phyloP scores from a whole-genome alignment of 2,797 vertebrate species.

The Onychomys arenicola region DNA sequence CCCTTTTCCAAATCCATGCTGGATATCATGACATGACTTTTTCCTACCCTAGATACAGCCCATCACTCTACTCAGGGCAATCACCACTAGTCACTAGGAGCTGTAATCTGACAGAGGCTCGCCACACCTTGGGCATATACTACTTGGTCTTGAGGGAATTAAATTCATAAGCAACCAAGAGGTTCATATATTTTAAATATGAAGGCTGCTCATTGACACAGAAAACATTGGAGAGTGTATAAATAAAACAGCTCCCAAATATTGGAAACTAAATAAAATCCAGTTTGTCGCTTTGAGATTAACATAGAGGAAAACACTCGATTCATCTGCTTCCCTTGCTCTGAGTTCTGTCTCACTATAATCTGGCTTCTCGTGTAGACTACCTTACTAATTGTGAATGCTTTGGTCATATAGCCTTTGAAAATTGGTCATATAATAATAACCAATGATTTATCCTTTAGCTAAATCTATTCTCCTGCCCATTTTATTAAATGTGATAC shows the following conservation, averaged over 20 bases:
- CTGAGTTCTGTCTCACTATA: not conserved
- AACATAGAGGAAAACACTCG: not conserved
- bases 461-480: not conserved
- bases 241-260: not conserved
- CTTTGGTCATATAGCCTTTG: not conserved
- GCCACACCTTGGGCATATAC: not conserved
- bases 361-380: not conserved
- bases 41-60: not conserved
- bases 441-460: not conserved
- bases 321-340: not conserved
- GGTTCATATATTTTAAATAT: not conserved
- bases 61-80: not conserved
- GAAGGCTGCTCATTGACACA: not conserved
- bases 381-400: not conserved
- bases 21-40: not conserved
- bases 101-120: not conserved
- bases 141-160: not conserved
- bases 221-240: not conserved
- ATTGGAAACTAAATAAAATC: constrained; percentile 40
- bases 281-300: not conserved
- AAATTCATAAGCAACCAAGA: not conserved
- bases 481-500: not conserved
- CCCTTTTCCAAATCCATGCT: not conserved
- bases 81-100: not conserved
- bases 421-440: not conserved